Conservation (phyloP, 2,113 vertebrate genomes). For the Sarotherodon lohbergeri region DNA sequence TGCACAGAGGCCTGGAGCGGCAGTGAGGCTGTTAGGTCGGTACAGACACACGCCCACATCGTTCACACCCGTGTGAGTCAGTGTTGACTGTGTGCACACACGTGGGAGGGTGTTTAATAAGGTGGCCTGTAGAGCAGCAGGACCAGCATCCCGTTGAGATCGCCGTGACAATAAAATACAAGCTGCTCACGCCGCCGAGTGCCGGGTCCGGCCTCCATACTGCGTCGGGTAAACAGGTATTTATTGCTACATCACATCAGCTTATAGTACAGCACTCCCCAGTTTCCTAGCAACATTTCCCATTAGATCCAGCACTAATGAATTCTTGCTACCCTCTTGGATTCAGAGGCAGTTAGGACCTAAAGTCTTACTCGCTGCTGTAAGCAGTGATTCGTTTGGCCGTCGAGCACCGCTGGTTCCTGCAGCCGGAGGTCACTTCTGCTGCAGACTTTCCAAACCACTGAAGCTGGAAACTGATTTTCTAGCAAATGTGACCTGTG, state of each 20-base stretch:
- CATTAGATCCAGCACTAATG: conserved; percentile 3
- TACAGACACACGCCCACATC: not conserved
- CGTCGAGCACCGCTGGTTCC: not conserved
- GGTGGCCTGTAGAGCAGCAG: not conserved
- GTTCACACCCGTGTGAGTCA: not conserved
- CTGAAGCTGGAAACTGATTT: not conserved
- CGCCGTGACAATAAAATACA: not conserved
- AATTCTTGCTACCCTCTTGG: conserved; percentile 1
- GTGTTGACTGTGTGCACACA: not conserved
- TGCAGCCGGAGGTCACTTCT: not conserved
- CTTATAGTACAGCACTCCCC: not conserved
- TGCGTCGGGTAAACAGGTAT: not conserved
- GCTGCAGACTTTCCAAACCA: not conserved
- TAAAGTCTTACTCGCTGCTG: conserved; percentile 71
- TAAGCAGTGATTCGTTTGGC: not conserved
- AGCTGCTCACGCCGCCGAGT: not conserved
- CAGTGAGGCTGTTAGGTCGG: not conserved
- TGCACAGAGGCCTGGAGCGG: not conserved
- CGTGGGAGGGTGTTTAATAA: not conserved
- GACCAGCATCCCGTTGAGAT: not conserved
- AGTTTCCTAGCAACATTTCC: conserved; percentile 56
- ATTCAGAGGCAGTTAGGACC: conserved; percentile 64
- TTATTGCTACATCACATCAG: not conserved
- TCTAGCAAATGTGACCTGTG: not conserved
- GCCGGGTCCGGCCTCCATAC: not conserved